Evolutionary conservation across 2,797 vertebrate species (phyloP).

Genomic region (Pipistrellus pygmaeus): DNA sequence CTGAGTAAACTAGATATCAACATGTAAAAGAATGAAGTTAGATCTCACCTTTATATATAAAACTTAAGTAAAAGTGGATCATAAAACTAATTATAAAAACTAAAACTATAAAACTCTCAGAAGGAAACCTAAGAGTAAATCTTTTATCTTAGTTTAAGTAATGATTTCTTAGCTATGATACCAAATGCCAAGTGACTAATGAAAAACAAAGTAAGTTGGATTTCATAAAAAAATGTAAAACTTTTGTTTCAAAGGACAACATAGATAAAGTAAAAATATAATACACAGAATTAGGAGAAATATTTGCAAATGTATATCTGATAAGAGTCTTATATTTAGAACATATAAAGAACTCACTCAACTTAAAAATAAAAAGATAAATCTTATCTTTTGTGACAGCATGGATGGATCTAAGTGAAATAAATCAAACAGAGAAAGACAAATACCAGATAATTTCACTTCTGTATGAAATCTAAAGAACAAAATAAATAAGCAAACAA

Average conservation of each 20-base stretch:
- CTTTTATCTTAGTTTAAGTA: neutral
- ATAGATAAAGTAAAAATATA: neutral
- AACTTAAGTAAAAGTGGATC: neutral
- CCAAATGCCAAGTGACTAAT: neutral
- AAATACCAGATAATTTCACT: neutral
- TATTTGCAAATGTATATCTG: constrained; percentile 12
- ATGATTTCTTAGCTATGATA: constrained; percentile 14
- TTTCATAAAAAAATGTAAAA: constrained; percentile 24
- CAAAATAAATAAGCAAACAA: neutral
- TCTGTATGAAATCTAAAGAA: neutral
- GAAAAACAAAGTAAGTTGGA: neutral
- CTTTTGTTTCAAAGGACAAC: neutral
- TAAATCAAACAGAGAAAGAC: neutral
- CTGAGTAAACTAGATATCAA: neutral
- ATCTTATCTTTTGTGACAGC: neutral
- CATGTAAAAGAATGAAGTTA: neutral
- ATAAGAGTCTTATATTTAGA: neutral
- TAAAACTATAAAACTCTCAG: neutral
- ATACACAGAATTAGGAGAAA: neutral
- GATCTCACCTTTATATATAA: neutral
- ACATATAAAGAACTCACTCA: neutral
- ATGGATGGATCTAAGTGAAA: neutral
- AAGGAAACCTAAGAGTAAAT: neutral
- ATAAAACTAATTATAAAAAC: neutral
- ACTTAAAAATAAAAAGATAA: neutral